Evolutionary conservation across 2,113 vertebrate genomes (phyloP), one percentile per base, ranked within the genome.

Genomic region (Philantomba maxwellii): DNA sequence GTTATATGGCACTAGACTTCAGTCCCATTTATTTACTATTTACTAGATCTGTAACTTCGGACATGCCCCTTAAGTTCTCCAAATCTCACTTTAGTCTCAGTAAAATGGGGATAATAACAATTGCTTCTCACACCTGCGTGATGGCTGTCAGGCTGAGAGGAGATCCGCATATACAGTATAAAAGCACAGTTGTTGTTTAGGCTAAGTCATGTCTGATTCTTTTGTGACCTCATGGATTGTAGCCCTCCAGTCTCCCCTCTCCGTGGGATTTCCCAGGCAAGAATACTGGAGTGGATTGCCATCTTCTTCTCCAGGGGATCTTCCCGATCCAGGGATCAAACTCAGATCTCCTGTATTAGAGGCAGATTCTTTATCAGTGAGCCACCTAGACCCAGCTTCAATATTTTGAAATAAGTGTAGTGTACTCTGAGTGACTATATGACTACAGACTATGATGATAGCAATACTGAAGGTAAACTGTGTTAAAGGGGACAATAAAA

Each of bases 1-100:
- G 4, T 51, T 23, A 17, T 0, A 3, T 0, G 15, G 84, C 43
- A 6, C 25, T 15, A 12, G 33, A 28, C 39, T 26, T 26, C 13
- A 36, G 33, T 33, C 15, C 26, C 51, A 25, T 25, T 57, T 57
- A 57, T 58, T 9, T 5, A 33, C 28, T 43, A 0, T 36, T 70
- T 43, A 2, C 8, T 6, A 33, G 45, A 3, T 62, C 55, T 55
- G 75, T 70, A 92, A n/a, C 75, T 64, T 58, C 0, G 5, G 51
- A 43, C 39, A 49, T 82, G n/a, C 73, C 26, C 64, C 53, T 8
- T 49, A 10, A 43, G 49, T 25, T 87, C 36, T 33, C 51, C 13
- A 36, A 87, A 26, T 13, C 15, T n/a, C 60, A 28, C 25, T 82
- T 75, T 43, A 3, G 21, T 77, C 87, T 82, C 6, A 13, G 30